Evolutionary conservation across 2,113 vertebrate species (phyloP), one percentile per base, ranked within the genome.

Genomic region (Scytalopus superciliaris): DNA sequence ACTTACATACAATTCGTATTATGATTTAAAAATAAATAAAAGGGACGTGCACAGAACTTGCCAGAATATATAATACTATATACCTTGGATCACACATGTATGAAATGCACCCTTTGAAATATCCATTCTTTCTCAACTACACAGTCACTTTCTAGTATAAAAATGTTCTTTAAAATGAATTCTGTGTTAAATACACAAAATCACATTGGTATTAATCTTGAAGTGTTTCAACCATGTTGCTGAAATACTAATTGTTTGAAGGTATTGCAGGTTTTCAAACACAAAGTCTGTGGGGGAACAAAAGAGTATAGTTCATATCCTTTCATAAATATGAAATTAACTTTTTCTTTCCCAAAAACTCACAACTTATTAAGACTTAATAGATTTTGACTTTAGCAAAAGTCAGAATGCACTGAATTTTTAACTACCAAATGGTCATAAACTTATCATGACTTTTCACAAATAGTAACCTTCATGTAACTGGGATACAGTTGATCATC

Each of bases 291-390:
- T 4, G 24, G 31, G 33, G 24, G 22, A 8, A 11, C 2, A 6
- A 11, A 42, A 31, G 24, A 50, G 31, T 25, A 7, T 39, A 24
- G 60, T 74, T 27, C 69, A 30, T 69, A 70, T 57, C 7, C 14
- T 91, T 66, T 74, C 74, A 55, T 63, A 44, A 75, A 3, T 49
- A 53, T 42, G 23, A 53, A 62, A 93, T 28, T 17, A 44, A 35
- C 10, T 5, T 59, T 40, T 53, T 28, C 30, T 0, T 4, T 19
- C 40, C 5, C 1, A 1, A 7, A 33, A 69, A 53, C 22, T 11
- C 42, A 22, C 22, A 14, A 19, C 9, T 42, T 47, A 31, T 2
- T 53, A 53, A 57, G 23, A 47, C 16, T 62, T 60, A 55, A 62
- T 22, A 91, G 76, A 42, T 37, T 86, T 53, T 53, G 27, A 40